Evolutionary conservation across 2,888 invertebrate genomes (phyloP).

Genomic region (Aphodius sticticus): DNA sequence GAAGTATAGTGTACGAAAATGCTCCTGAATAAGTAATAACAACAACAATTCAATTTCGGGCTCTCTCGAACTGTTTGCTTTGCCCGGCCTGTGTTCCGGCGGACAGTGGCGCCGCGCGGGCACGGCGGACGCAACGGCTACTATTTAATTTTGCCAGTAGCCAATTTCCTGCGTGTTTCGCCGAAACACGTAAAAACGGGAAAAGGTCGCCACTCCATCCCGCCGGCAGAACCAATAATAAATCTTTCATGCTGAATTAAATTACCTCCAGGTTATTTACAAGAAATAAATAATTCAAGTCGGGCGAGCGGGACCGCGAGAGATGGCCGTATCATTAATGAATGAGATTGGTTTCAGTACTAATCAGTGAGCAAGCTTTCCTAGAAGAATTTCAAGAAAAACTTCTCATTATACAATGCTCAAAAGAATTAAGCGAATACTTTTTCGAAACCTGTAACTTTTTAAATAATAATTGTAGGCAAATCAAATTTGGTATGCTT

Average conservation of each 20-base stretch:
- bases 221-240: slow-evolving; percentile 10
- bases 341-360: not conserved
- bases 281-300: slow-evolving; percentile 24
- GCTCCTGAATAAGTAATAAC: not conserved
- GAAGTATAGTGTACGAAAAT: not conserved
- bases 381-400: too few relatives aligned
- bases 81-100: not conserved
- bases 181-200: not conserved
- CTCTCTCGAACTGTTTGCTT: not conserved
- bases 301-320: not conserved
- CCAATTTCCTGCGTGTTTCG: not conserved
- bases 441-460: too few relatives aligned
- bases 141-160: not conserved
- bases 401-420: too few relatives aligned
- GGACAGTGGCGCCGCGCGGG: not conserved
- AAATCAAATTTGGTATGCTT: too few relatives aligned
- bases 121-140: not conserved
- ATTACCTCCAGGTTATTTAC: slow-evolving; percentile 14
- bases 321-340: not conserved
- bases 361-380: not conserved
- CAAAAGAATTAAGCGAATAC: too few relatives aligned
- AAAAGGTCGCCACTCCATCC: not conserved
- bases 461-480: too few relatives aligned
- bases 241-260: slow-evolving; percentile 21
- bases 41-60: not conserved